phyloP scores from a whole-genome alignment of 2,113 vertebrate genomes.

The Bos javanicus region DNA sequence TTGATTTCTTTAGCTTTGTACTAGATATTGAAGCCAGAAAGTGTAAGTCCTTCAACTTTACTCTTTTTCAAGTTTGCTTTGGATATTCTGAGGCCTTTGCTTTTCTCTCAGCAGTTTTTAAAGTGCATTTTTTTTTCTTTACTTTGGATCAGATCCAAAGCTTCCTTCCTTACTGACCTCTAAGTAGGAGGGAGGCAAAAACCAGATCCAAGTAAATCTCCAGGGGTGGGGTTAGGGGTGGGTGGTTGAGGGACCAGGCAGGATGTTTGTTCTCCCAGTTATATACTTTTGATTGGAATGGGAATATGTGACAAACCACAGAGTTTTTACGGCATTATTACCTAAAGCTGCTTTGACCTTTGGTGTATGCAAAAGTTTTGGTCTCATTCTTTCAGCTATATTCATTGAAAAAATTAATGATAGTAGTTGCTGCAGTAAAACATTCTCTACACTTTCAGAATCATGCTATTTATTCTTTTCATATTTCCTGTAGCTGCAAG shows the following conservation, averaged over 20 bases:
- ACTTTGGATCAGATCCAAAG: neutral
- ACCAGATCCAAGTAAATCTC: neutral
- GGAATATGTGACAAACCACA: neutral
- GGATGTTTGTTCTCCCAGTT: neutral
- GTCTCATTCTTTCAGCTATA: neutral
- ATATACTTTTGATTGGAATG: neutral
- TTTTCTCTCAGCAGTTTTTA: neutral
- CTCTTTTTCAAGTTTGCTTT: slow-evolving; percentile 11
- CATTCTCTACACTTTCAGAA: neutral
- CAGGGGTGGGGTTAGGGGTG: neutral
- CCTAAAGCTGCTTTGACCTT: neutral
- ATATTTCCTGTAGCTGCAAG: neutral
- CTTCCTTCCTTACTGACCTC: neutral
- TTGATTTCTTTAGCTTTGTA: slow-evolving; percentile 16
- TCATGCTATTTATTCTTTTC: neutral
- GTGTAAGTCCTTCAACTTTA: neutral
- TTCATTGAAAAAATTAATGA: neutral
- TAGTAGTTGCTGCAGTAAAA: neutral
- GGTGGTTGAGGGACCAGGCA: neutral
- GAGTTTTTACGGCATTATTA: neutral
- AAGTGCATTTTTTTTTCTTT: neutral
- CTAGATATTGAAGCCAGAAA: neutral
- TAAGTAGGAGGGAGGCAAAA: neutral
- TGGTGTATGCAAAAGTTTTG: neutral
- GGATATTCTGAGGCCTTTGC: neutral